Evolutionary conservation across 2,797 vertebrate species (phyloP), one percentile per base, ranked within the genome.

Genomic region (Coregonus ussuriensis): DNA sequence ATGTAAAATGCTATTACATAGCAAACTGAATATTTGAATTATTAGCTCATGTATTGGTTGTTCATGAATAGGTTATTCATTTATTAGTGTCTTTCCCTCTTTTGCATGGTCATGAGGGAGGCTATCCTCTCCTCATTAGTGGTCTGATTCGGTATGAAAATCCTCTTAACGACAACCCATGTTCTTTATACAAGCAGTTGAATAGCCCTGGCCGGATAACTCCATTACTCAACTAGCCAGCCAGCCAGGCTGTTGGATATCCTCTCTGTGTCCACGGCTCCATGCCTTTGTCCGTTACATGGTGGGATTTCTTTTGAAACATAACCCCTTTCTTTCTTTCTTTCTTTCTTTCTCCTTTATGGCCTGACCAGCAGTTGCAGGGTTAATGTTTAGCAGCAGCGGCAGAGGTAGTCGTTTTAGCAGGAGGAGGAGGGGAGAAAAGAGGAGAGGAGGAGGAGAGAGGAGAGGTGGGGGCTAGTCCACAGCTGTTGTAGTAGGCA

Each of bases 401-500:
- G 35, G 70, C 51, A 25, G 72, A 85, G 81, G 83, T 80, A 81
- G 83, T 79, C 77, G 79, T 80, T 84, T 77, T 76, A 71, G 79
- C 87, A 83, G 81, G 52, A 54, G 63, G 6, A 37, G 53, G 25
- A 25, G 25, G 25, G 25, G 25, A 25, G 25, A 25, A 25, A 25
- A 75, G 71, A 7, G 35, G 52, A 37, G 70, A 51, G 47, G 31
- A 77, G 77, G 80, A 79, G 82, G 75, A 85, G 72, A 72, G 86
- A 75, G 77, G 84, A 9, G 87, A 83, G 89, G 89, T 81, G 91
- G 92, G 91, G 92, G 92, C 91, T 88, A 90, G 91, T 91, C 91
- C 92, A 94, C 94, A 95, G 94, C 93, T 95, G 94, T 93, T 92
- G 88, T 93, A 91, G 92, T 88, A 91, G 93, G 92, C 90, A 88